phyloP scores from a whole-genome alignment of 2,113 vertebrate genomes.

The Prochilodus magdalenae region DNA sequence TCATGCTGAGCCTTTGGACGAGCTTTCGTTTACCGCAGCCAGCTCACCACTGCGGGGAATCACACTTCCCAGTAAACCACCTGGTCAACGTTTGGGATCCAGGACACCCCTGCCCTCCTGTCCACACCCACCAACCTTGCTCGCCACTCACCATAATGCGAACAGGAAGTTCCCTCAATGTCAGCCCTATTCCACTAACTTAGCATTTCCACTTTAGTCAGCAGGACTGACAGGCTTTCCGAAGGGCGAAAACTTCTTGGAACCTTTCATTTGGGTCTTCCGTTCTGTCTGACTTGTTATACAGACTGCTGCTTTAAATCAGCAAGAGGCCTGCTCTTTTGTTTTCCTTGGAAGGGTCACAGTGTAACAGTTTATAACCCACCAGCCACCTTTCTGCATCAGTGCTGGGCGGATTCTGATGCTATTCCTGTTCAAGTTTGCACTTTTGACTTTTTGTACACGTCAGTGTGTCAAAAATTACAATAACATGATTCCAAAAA shows the following conservation, averaged over 20 bases:
- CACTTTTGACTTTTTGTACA: too few species aligned
- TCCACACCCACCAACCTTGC: slow-evolving; percentile 47
- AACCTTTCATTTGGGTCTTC: slow-evolving; percentile 18
- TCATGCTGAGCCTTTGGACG: slow-evolving; percentile 55
- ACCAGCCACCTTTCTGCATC: background rate
- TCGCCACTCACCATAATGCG: slow-evolving; percentile 42
- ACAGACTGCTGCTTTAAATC: background rate
- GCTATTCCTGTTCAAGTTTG: too few species aligned
- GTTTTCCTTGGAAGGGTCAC: slow-evolving; percentile 18
- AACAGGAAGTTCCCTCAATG: slow-evolving; percentile 24
- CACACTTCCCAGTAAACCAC: slow-evolving; percentile 60
- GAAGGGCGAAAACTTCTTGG: slow-evolving; percentile 25
- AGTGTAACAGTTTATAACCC: slow-evolving; percentile 13
- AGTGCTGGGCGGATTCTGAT: too few species aligned
- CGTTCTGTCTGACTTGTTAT: background rate
- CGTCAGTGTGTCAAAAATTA: too few species aligned
- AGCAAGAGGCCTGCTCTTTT: background rate
- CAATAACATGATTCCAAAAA: too few species aligned
- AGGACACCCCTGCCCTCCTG: slow-evolving; percentile 46
- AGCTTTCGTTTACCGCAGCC: slow-evolving; percentile 25
- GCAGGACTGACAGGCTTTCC: slow-evolving; percentile 14
- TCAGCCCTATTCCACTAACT: background rate
- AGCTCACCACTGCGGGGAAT: slow-evolving; percentile 50
- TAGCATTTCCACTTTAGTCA: slow-evolving; percentile 25
- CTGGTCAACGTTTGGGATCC: slow-evolving; percentile 57